Conservation (phyloP, 2,888 invertebrate species). For the Pyrrhia umbra region DNA sequence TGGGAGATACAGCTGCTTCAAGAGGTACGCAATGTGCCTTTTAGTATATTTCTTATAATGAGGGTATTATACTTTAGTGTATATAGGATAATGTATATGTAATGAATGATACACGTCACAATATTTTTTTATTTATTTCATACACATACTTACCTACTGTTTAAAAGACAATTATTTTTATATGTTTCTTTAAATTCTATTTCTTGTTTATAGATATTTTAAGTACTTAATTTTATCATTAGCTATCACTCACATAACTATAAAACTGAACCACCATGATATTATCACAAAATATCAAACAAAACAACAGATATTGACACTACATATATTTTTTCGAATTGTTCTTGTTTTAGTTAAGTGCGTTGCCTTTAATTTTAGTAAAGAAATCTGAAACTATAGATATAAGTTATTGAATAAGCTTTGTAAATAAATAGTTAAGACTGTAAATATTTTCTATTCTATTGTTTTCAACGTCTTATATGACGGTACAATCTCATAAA, state of each 20-base stretch:
- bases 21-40: slow-evolving; percentile 87
- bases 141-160: slow-evolving; percentile 43
- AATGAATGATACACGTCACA: slow-evolving; percentile 38
- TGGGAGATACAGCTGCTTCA: slow-evolving; percentile 68
- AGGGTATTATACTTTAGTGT: slow-evolving; percentile 84
- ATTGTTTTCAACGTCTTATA: slow-evolving; percentile 56
- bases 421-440: slow-evolving; percentile 71
- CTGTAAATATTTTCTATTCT: slow-evolving; percentile 71
- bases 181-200: slow-evolving; percentile 34
- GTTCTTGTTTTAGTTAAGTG: slow-evolving; percentile 39
- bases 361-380: slow-evolving; percentile 54
- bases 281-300: slow-evolving; percentile 21
- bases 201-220: slow-evolving; percentile 33
- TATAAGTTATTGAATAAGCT: slow-evolving; percentile 56
- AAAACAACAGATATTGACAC: slow-evolving; percentile 16
- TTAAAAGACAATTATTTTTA: slow-evolving; percentile 48
- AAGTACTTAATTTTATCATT: slow-evolving; percentile 16
- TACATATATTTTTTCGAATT: slow-evolving; percentile 37
- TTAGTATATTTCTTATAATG: slow-evolving; percentile 78
- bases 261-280: slow-evolving; percentile 31
- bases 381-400: slow-evolving; percentile 61
- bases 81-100: slow-evolving; percentile 69
- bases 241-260: slow-evolving; percentile 23
- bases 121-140: slow-evolving; percentile 29
- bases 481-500: slow-evolving; percentile 42